These are phyloP conservation scores for Ondatra zibethicus DNA, from an alignment of 2,113 vertebrate species.

Conservation along the genomic window DNA sequence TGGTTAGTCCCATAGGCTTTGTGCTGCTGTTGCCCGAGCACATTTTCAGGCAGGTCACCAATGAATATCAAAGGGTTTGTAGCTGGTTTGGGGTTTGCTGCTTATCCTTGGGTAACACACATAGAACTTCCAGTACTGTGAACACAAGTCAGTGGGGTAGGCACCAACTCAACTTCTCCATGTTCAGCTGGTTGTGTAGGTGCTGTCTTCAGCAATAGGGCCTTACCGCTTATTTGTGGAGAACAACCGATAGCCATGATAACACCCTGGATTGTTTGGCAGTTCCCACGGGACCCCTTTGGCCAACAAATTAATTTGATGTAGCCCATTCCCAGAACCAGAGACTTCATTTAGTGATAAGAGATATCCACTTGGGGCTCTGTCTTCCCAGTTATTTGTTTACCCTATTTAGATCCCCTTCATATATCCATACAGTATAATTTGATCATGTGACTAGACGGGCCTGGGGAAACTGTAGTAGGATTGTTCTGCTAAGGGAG, in stretches of 20 bases:
- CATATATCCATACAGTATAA: neutral
- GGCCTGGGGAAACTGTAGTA: neutral
- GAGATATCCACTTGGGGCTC: neutral
- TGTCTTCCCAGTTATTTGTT: neutral
- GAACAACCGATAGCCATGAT: neutral
- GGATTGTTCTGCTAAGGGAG: neutral
- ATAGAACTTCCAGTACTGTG: neutral
- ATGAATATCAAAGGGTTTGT: neutral
- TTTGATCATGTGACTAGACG: neutral
- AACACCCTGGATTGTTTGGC: neutral
- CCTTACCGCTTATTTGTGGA: neutral
- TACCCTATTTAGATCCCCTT: neutral
- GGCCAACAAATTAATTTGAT: neutral
- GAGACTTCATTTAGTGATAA: neutral
- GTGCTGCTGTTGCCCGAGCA: neutral
- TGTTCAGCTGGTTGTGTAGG: neutral
- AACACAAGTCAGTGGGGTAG: neutral
- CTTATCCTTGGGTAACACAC: neutral
- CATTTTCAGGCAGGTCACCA: neutral
- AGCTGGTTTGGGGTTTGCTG: neutral
- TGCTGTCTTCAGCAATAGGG: neutral
- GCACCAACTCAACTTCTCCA: neutral
- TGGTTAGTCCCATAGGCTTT: neutral
- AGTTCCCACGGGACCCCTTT: neutral
- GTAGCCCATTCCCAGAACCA: neutral